Percentiles rank a stretch among this genome's conserved stretches.
These are phyloP conservation scores for Sander vitreus DNA, from an alignment of 2,113 vertebrate species.

Conservation along the genomic window DNA sequence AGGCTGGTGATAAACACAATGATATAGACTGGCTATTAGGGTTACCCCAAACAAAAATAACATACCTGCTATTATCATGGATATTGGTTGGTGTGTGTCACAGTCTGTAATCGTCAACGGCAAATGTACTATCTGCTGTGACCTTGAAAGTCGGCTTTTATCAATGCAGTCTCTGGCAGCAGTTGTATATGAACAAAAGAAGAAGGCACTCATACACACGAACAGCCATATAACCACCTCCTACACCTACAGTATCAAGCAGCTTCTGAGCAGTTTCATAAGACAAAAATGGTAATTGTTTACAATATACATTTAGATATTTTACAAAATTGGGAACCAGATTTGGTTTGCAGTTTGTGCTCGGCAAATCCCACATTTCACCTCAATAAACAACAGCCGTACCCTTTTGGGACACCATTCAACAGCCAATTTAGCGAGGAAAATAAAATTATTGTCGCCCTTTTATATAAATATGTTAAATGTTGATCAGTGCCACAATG, in stretches of 20 bases:
- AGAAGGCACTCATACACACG: not conserved
- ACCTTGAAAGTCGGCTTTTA: conserved; percentile 42
- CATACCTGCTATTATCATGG: conserved; percentile 9
- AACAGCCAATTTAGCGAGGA: too few relatives aligned
- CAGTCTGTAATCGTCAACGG: conserved; percentile 24
- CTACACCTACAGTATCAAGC: not conserved
- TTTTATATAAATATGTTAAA: not conserved
- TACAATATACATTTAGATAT: not conserved
- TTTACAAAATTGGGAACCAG: too few relatives aligned
- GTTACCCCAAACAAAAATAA: conserved; percentile 1
- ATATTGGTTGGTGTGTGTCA: not conserved
- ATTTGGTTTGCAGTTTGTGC: too few relatives aligned
- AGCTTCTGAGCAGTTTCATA: not conserved
- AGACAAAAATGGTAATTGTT: not conserved
- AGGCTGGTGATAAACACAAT: not conserved
- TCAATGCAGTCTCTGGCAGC: not conserved
- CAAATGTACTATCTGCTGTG: conserved; percentile 22
- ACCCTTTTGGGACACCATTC: too few relatives aligned
- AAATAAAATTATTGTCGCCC: not conserved
- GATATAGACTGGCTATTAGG: not conserved
- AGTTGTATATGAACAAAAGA: not conserved
- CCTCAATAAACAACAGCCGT: too few relatives aligned
- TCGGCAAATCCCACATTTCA: too few relatives aligned
- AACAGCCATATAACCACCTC: not conserved
- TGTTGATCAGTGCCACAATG: not conserved